phyloP scores from a whole-genome alignment of 2,113 vertebrate species.

The Nerophis ophidion region DNA sequence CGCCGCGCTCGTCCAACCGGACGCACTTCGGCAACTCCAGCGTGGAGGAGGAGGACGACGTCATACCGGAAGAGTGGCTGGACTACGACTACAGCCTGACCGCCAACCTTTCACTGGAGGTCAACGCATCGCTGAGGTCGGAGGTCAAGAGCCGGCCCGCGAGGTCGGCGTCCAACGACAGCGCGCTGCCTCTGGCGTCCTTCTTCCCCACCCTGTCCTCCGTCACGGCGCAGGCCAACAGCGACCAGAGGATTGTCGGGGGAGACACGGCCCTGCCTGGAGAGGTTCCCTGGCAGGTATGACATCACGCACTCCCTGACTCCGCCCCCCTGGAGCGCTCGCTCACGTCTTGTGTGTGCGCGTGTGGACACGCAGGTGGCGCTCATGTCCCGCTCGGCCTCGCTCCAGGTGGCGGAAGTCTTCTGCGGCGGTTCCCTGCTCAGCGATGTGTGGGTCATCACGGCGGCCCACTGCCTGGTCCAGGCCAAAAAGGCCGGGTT shows the following conservation, averaged over 20 bases:
- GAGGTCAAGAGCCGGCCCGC: not conserved
- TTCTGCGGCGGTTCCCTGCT: conserved; percentile 88
- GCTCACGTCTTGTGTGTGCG: not conserved
- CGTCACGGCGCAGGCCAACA: conserved; percentile 11
- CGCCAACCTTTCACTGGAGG: not conserved
- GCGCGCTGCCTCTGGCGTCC: not conserved
- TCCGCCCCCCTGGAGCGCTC: not conserved
- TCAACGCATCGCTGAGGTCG: not conserved
- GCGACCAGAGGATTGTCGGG: conserved; percentile 74
- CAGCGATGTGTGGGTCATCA: conserved; percentile 84
- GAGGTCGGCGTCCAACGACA: not conserved
- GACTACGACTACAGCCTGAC: not conserved
- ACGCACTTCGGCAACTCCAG: not conserved
- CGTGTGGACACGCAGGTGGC: conserved; percentile 67
- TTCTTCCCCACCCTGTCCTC: conserved; percentile 43
- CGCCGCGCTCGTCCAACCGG: conserved; percentile 1
- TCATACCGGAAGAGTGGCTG: not conserved
- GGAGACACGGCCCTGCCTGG: conserved; percentile 75
- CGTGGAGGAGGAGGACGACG: not conserved
- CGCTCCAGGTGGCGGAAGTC: not conserved
- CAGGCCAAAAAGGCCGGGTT: conserved; percentile 3
- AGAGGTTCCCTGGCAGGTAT: conserved; percentile 95
- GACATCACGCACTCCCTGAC: no score
- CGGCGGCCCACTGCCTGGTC: conserved; percentile 83
- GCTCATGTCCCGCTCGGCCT: conserved; percentile 50